Base-by-base conservation (phyloP, 2,113 vertebrate species). In the Dipodomys spectabilis region DNA sequence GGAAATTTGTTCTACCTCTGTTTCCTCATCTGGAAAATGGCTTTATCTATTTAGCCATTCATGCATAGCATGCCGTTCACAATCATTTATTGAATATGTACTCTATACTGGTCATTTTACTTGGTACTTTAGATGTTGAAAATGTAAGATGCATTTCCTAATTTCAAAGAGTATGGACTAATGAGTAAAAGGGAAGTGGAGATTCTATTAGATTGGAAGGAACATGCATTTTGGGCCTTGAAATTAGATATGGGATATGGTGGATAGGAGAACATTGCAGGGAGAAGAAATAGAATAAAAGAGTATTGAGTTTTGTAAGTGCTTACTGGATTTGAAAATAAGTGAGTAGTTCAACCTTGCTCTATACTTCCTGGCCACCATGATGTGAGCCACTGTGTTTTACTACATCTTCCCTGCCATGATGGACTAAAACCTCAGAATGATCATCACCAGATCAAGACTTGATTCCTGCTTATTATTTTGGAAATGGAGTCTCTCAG, bases 1-100 rank as follows among this genome's bases (percentile, higher is more conserved):
- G 30, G 39, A 49, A 90, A 69, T 13, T 91, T 35, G 57, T 80
- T 80, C 6, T 92, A 16, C 35, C 4, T 71, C 23, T 89, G 0
- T 93, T 88, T 94, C 3, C 27, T 96, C 8, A 92, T 90, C 19
- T 90, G 64, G 28, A 73, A 95, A 73, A 77, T 69, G 2, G 6
- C 23, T 65, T 81, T 82, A 39, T 91, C 45, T 67, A 27, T 77
- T 15, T 91, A 60, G 16, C 39, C 32, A 92, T 28, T 30, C 11
- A 73, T 72, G 20, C 32, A 79, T 71, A 83, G 28, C 13, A 72
- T 82, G 16, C 11, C 53, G 32, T 78, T 28, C 86, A 25, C n/a
- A 91, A 78, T 78, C 15, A 95, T 74, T 90, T 89, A 72, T 57
- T 91, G 3, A 49, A 12, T 86, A 6, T 78, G 15, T 79, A 71